Conservation (phyloP, 2,113 vertebrate genomes). For the Catharus bicknelli region DNA sequence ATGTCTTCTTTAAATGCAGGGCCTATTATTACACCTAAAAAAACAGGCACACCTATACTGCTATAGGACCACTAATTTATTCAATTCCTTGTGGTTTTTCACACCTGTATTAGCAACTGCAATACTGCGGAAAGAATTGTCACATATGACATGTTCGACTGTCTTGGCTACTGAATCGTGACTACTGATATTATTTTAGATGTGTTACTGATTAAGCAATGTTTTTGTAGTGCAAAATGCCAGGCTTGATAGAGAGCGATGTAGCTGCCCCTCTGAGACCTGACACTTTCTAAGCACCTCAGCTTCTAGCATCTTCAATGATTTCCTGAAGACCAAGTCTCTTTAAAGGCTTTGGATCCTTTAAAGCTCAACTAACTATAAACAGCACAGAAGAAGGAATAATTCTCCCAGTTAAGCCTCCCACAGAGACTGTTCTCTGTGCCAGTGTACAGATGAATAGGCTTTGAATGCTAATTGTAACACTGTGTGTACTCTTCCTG, state of each 20-base stretch:
- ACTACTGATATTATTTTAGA: background rate
- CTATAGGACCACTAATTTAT: background rate
- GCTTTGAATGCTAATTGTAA: constrained; percentile 63
- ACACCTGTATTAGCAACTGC: background rate
- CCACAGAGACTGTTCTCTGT: constrained; percentile 41
- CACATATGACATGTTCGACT: background rate
- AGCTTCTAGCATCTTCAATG: background rate
- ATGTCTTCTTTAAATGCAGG: background rate
- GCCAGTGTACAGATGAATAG: constrained; percentile 57
- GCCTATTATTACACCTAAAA: background rate
- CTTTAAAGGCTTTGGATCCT: constrained; percentile 16
- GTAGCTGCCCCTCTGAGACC: background rate
- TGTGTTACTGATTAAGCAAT: background rate
- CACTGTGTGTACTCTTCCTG: constrained; percentile 44
- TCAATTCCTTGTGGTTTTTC: background rate
- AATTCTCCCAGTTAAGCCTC: constrained; percentile 48
- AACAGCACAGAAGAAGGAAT: background rate
- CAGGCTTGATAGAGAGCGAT: background rate
- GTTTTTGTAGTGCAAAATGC: background rate
- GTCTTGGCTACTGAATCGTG: background rate
- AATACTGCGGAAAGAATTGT: background rate
- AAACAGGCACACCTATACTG: background rate
- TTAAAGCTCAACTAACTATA: constrained; percentile 41
- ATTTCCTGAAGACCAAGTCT: constrained; percentile 9
- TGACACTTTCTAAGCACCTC: background rate